phyloP scores from a whole-genome alignment of 1,140 invertebrate species.

The Lamellibrachia luymesi region DNA sequence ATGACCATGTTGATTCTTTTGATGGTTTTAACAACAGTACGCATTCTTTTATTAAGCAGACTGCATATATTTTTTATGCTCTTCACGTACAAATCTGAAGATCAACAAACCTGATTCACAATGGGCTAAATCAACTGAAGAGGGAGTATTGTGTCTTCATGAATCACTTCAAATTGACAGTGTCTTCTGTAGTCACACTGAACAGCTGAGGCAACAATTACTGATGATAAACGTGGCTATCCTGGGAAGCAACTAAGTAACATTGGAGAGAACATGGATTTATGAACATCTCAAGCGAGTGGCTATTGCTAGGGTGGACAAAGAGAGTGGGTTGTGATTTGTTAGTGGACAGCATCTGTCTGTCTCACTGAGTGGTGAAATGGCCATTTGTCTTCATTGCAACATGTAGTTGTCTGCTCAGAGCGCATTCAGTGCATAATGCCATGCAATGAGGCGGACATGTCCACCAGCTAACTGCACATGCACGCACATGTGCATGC shows the following conservation, averaged over 20 bases:
- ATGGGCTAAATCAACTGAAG: too few species aligned
- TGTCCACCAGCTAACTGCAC: not conserved
- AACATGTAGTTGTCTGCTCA: not conserved
- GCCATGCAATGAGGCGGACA: not conserved
- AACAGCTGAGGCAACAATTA: not conserved
- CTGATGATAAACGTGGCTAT: not conserved
- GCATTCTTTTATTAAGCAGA: too few species aligned
- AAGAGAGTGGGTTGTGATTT: not conserved
- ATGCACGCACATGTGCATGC: not conserved
- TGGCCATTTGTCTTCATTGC: not conserved
- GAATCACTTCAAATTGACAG: not conserved
- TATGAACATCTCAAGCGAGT: not conserved
- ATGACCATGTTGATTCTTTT: too few species aligned
- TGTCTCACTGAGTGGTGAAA: not conserved
- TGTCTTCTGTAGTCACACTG: not conserved
- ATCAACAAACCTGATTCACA: too few species aligned
- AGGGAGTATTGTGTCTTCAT: too few species aligned
- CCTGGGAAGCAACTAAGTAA: not conserved
- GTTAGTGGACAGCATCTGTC: not conserved
- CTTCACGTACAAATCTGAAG: too few species aligned
- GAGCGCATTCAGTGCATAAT: not conserved
- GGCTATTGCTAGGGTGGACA: not conserved
- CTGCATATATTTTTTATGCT: too few species aligned
- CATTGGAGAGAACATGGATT: not conserved
- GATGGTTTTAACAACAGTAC: too few species aligned